These are phyloP conservation scores for Sturnira hondurensis DNA, from an alignment of 2,113 vertebrate species.

Conservation along the genomic window DNA sequence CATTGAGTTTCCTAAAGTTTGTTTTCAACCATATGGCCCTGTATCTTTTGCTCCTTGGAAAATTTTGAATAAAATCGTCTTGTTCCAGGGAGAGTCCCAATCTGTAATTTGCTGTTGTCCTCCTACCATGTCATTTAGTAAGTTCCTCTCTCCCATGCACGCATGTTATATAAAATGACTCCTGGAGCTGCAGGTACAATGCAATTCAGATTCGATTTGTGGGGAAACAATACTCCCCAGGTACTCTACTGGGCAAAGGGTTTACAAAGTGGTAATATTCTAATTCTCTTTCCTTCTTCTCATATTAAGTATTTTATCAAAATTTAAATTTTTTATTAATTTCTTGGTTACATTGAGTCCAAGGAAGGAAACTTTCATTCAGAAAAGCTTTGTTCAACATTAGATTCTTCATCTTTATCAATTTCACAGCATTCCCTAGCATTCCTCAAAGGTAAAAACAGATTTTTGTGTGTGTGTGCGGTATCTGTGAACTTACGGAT, in stretches of 20 bases:
- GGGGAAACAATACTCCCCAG: background rate
- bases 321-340: background rate
- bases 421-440: background rate
- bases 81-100: background rate
- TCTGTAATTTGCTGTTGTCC: background rate
- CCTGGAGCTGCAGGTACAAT: background rate
- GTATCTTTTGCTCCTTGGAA: background rate
- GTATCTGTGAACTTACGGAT: background rate
- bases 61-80: background rate
- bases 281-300: slow-evolving; percentile 1
- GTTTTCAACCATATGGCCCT: background rate
- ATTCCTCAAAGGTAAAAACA: background rate
- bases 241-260: background rate
- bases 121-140: background rate
- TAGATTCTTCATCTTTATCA: slow-evolving; percentile 1
- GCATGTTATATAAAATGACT: background rate
- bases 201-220: background rate
- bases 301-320: background rate
- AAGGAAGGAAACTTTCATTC: background rate
- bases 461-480: background rate
- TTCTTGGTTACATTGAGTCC: background rate
- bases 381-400: background rate
- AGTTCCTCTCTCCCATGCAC: background rate
- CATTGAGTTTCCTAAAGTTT: background rate
- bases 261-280: background rate